Evolutionary conservation across 2,113 vertebrate species (phyloP).

Genomic region (Gobio gobio): DNA sequence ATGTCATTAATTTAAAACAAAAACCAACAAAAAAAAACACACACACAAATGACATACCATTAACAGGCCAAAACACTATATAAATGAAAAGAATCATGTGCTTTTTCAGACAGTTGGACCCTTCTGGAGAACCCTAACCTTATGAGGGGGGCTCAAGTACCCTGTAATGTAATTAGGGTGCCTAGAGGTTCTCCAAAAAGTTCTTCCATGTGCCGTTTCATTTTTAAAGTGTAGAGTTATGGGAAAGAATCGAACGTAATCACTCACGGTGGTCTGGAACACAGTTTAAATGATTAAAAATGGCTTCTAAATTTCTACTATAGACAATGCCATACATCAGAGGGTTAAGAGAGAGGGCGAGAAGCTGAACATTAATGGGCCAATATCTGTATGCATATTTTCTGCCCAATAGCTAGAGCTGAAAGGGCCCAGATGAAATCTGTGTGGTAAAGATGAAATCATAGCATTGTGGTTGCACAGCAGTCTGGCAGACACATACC

Average conservation of each 20-base stretch:
- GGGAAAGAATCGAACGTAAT: background rate
- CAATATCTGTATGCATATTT: constrained; percentile 41
- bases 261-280: background rate
- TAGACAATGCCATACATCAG: background rate
- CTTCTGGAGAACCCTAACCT: too few relatives aligned
- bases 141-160: too few relatives aligned
- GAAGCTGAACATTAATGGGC: constrained; percentile 14
- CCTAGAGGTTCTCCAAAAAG: background rate
- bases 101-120: too few relatives aligned
- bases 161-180: too few relatives aligned
- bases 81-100: too few relatives aligned
- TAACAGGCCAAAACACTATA: too few relatives aligned
- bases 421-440: constrained; percentile 53
- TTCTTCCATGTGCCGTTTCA: too few relatives aligned
- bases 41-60: too few relatives aligned
- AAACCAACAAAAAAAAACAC: too few relatives aligned
- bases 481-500: constrained; percentile 47
- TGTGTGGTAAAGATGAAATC: constrained; percentile 54
- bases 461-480: constrained; percentile 49
- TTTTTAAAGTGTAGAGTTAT: too few relatives aligned
- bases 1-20: too few relatives aligned
- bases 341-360: background rate
- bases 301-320: background rate
- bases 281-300: background rate
- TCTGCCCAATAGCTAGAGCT: constrained; percentile 53